A percentile compares a stretch with the other conserved stretches of the same genome.
Conservation (phyloP, 2,113 vertebrate species). For the Daphoenositta chrysoptera region DNA sequence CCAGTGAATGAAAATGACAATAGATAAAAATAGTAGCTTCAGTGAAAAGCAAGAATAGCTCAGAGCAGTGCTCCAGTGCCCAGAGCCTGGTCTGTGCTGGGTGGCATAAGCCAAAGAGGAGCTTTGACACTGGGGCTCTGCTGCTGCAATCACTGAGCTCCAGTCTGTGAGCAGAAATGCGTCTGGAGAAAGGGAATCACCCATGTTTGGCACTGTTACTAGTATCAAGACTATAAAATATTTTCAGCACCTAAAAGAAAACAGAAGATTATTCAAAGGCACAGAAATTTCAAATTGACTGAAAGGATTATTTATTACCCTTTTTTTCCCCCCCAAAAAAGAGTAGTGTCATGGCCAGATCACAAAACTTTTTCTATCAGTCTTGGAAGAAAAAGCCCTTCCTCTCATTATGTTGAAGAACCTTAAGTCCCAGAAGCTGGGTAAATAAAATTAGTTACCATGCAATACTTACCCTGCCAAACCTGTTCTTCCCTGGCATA, state of each 20-base stretch:
- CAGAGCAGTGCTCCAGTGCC: background rate
- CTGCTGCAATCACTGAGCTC: background rate
- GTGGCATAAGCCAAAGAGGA: background rate
- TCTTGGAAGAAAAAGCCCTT: background rate
- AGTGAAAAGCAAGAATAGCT: background rate
- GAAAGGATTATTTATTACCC: background rate
- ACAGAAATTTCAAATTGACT: background rate
- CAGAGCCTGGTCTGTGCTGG: background rate
- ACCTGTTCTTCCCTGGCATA: background rate
- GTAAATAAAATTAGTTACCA: slow-evolving; percentile 9
- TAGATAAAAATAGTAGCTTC: background rate
- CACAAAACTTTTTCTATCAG: background rate
- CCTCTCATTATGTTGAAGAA: background rate
- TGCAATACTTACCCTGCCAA: background rate
- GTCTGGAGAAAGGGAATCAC: background rate
- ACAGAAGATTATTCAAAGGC: background rate
- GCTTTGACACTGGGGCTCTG: background rate
- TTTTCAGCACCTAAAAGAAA: background rate
- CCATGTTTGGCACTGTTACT: background rate
- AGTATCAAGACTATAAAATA: background rate
- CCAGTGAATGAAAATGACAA: background rate
- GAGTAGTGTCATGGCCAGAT: background rate
- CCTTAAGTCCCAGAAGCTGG: background rate
- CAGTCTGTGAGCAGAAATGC: background rate
- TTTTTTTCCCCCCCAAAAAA: background rate